Conservation (phyloP, 2,888 invertebrate species). For the Baronia brevicornis region DNA sequence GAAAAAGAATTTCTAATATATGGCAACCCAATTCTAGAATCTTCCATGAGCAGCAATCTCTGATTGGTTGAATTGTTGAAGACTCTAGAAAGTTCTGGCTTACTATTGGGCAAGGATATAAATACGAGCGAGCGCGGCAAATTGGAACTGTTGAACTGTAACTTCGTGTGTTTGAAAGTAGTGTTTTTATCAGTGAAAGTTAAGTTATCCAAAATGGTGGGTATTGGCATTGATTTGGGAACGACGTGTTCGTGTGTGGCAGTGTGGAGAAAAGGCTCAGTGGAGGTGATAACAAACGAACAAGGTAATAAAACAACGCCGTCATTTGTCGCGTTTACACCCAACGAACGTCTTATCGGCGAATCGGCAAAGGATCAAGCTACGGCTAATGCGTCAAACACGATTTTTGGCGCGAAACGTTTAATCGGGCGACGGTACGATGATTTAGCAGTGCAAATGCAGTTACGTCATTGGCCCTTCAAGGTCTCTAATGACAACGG, state of each 20-base stretch:
- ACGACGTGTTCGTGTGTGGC: conserved; percentile 52
- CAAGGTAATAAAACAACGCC: conserved; percentile 49
- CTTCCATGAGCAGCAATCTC: conserved; percentile 23
- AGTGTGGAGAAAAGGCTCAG: conserved; percentile 42
- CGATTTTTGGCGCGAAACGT: conserved; percentile 49
- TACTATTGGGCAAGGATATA: conserved; percentile 44
- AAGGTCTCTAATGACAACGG: conserved; percentile 41
- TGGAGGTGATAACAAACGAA: conserved; percentile 51
- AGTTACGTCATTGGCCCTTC: conserved; percentile 46
- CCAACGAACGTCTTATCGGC: conserved; percentile 41
- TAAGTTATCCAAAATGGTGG: conserved; percentile 35
- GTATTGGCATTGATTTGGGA: conserved; percentile 56
- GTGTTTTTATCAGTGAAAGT: conserved; percentile 8
- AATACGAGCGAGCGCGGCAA: conserved; percentile 30
- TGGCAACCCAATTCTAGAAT: conserved; percentile 43
- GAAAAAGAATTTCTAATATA: conserved; percentile 9
- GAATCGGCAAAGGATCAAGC: conserved; percentile 52
- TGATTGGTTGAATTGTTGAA: conserved; percentile 37
- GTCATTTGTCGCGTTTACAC: conserved; percentile 50
- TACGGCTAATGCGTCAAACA: conserved; percentile 42
- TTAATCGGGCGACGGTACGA: conserved; percentile 48
- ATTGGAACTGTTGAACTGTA: conserved; percentile 4
- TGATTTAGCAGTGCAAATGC: conserved; percentile 47
- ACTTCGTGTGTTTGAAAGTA: too few species aligned
- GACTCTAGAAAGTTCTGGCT: conserved; percentile 38